Percentiles rank a stretch among this genome's conserved stretches.
phyloP scores from a whole-genome alignment of 2,113 vertebrate species.

The Vulpes vulpes region DNA sequence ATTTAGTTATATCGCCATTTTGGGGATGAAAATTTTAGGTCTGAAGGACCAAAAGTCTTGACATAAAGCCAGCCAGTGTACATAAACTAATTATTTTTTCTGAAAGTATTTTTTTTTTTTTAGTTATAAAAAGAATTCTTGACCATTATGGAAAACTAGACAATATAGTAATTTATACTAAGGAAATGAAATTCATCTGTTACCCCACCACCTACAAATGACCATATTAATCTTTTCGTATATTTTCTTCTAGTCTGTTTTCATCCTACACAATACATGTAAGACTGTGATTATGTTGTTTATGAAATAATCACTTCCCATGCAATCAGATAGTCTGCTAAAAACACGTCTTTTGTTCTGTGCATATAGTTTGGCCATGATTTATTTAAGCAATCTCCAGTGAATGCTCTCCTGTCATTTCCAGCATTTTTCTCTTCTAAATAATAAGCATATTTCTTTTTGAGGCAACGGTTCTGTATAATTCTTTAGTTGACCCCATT shows the following conservation, averaged over 20 bases:
- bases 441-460: conserved; percentile 17
- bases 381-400: not conserved
- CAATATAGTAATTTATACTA: not conserved
- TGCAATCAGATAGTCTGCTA: not conserved
- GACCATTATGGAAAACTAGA: not conserved
- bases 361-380: not conserved
- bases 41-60: not conserved
- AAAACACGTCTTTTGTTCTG: not conserved
- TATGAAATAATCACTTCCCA: not conserved
- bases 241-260: conserved; percentile 26
- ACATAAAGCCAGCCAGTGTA: not conserved
- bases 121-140: not conserved
- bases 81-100: not conserved
- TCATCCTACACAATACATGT: not conserved
- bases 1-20: not conserved
- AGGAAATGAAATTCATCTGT: not conserved
- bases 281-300: not conserved
- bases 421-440: not conserved
- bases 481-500: not conserved
- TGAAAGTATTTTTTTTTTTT: not conserved
- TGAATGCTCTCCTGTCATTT: not conserved
- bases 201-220: not conserved
- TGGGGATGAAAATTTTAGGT: not conserved
- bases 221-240: not conserved
- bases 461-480: not conserved